Base-by-base conservation (phyloP, 2,888 invertebrate species). In the Cheilosia urbana region DNA sequence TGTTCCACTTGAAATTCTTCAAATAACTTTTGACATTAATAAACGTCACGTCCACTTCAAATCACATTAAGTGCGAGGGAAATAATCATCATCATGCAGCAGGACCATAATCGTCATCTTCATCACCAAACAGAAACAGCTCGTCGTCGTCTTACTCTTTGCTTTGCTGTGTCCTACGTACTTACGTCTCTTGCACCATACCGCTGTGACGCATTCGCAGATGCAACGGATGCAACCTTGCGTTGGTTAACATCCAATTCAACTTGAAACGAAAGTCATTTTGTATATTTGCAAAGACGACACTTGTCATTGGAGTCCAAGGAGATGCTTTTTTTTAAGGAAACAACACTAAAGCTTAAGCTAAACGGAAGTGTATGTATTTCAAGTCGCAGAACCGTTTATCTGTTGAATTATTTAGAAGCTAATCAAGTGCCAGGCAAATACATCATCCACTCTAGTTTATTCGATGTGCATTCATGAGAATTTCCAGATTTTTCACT, bases 11-110 rank as follows among this genome's bases (percentile, higher is more conserved):
- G 71, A 80, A 80, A 80, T 76, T 80, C 60, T 55, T 84, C 66
- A 69, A 80, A 76, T 71, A 71, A 79, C 75, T 75, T 85, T 72
- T 76, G 75, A 85, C 84, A 75, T 85, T 80, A 80, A 80, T 80
- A 85, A 85, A 85, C 76, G 84, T 85, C 84, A 76, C 71, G 76
- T 80, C 76, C 76, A 85, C 80, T 85, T 85, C 71, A 62, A 40
- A 85, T 69, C 65, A 49, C 60, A 65, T 77, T 77, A 19, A 21
- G 51, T 57, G 55, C 7, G 40, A 37, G 37, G 13, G 42, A 49
- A 63, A 45, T 37, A 57, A 65, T 63, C 73, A 79, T 53, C 53
- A 53, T 66, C 37, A 42, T 34, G 34, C 34, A 37, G 13, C 37
- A 13, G 13, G 4, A 4, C 37, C 58, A 17, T 55, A 53, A 45